Evolutionary conservation across 1,140 invertebrate species (phyloP), one percentile per base, ranked within the genome.

Genomic region (Drosophila pruinosa): DNA sequence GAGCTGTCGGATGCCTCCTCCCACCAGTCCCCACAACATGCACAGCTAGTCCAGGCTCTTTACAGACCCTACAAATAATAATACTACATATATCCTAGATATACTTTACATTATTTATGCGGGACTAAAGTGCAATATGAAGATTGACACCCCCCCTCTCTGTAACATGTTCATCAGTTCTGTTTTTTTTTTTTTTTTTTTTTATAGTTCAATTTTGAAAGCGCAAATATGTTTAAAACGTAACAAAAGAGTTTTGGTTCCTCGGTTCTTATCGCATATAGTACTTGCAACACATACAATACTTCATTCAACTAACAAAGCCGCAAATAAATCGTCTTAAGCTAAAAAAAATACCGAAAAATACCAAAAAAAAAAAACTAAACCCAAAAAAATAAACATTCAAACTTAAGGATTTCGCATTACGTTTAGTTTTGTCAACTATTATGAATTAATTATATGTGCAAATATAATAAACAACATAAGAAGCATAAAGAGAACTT

Each of bases 61-160:
- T 21, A 21, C 41, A 41, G 8, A 21, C 7, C 17, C 39, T 21
- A 10, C 7, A 41, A 19, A 19, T 41, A 7, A 41, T 8, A 15
- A 4, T n/a, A 47, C 52, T 21, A 68, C 22, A 53, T 26, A 68
- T 34, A 61, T 26, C 39, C 48, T 62, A 62, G 45, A 62, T 69
- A 69, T 62, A 53, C 12, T 15, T 24, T 36, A 6, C 14, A 28
- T 17, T n/a, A 43, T 22, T 47, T 36, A 17, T 14, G 17, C 39
- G 78, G 78, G 78, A 69, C 34, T 48, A 24, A 63, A 69, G 78
- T 81, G 78, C 78, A 81, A 39, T 38, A 58, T 58, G 22, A 28
- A 22, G 31, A 34, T 10, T 19, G 39, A 19, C 15, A 17, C 0
- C 36, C 36, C 12, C n/a, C 15, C 4, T 31, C 6, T 1, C 36